These are phyloP conservation scores for Coregonus clupeaformis DNA, from an alignment of 2,113 vertebrate genomes.

Conservation along the genomic window DNA sequence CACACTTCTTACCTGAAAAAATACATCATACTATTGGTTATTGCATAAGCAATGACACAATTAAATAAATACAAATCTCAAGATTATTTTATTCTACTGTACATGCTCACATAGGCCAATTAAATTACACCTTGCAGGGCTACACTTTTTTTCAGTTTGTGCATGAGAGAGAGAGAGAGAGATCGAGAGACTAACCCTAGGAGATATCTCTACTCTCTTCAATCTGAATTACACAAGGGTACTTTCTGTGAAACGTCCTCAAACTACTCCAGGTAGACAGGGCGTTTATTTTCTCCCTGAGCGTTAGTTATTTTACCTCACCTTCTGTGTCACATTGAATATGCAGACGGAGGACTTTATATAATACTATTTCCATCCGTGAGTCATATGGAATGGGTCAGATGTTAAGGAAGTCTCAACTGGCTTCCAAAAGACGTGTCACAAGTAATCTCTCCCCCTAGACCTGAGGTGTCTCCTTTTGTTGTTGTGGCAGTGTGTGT, in stretches of 20 bases:
- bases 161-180: constrained; percentile 9
- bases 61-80: too few species aligned
- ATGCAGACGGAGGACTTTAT: constrained; percentile 22
- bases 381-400: constrained; percentile 48
- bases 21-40: too few species aligned
- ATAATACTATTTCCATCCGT: not conserved
- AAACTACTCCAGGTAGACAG: constrained; percentile 26
- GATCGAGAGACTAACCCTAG: constrained; percentile 27
- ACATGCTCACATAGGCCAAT: too few species aligned
- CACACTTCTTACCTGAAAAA: too few species aligned
- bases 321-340: constrained; percentile 68
- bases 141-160: too few species aligned
- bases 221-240: constrained; percentile 58
- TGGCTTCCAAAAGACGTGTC: constrained; percentile 73
- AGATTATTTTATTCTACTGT: too few species aligned
- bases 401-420: constrained; percentile 70
- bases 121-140: too few species aligned
- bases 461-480: constrained; percentile 70
- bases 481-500: constrained; percentile 59
- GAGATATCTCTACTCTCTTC: constrained; percentile 48
- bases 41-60: too few species aligned
- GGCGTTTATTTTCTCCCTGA: constrained; percentile 50
- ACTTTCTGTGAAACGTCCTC: constrained; percentile 33
- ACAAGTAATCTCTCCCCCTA: constrained; percentile 56
- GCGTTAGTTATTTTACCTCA: constrained; percentile 60